Percentiles rank a stretch among this genome's conserved stretches.
phyloP scores from a whole-genome alignment of 2,888 invertebrate species.

The Lasioglossum lativentre region DNA sequence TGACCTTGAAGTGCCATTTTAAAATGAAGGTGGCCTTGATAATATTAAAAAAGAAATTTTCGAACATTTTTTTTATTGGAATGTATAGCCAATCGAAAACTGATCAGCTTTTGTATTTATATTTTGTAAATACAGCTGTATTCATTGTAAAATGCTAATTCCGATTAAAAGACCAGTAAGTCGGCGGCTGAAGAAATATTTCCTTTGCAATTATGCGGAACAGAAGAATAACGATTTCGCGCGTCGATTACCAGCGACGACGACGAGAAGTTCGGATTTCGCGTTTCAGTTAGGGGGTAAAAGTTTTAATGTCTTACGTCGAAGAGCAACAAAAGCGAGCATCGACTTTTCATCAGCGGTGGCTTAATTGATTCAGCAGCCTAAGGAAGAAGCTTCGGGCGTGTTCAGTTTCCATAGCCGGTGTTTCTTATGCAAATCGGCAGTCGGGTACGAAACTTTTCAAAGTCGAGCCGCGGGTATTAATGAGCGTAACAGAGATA shows the following conservation, averaged over 20 bases:
- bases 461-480: slow-evolving; percentile 18
- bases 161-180: too few relatives aligned
- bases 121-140: too few relatives aligned
- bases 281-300: not conserved
- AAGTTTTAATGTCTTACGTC: slow-evolving; percentile 4
- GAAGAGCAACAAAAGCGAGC: slow-evolving; percentile 11
- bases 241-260: not conserved
- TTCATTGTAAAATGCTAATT: too few relatives aligned
- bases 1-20: too few relatives aligned
- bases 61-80: too few relatives aligned
- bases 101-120: too few relatives aligned
- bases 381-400: not conserved
- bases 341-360: slow-evolving; percentile 22
- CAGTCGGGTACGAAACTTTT: slow-evolving; percentile 12
- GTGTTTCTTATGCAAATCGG: slow-evolving; percentile 43
- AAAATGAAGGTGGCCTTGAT: too few relatives aligned
- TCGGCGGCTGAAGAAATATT: too few relatives aligned
- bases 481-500: not conserved
- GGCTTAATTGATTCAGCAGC: slow-evolving; percentile 35
- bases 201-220: not conserved
- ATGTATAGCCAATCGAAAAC: too few relatives aligned
- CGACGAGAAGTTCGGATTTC: not conserved
- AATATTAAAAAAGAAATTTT: too few relatives aligned
- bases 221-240: not conserved
- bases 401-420: slow-evolving; percentile 23